Evolutionary conservation across 2,113 vertebrate species (phyloP).

Genomic region (Leucosticte australis): DNA sequence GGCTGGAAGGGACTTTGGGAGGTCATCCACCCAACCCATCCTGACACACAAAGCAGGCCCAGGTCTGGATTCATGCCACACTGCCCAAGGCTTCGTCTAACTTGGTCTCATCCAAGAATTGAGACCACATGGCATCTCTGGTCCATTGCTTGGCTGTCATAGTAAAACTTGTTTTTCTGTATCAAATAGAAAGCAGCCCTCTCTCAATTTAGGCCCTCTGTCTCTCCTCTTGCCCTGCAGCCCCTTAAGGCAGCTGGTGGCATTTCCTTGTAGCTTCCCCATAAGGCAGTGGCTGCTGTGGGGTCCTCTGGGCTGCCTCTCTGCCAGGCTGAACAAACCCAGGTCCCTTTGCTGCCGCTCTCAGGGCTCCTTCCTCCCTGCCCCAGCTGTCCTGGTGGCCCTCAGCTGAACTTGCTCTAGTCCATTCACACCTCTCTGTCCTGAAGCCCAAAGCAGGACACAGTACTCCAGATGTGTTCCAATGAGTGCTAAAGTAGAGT

Average conservation of each 20-base stretch:
- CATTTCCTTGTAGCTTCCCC: not conserved
- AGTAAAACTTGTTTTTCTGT: not conserved
- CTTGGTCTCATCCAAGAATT: not conserved
- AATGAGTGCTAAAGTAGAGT: not conserved
- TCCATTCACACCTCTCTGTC: not conserved
- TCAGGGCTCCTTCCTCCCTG: not conserved
- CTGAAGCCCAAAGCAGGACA: not conserved
- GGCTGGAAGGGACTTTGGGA: not conserved
- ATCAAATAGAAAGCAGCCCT: not conserved
- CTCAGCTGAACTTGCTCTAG: not conserved
- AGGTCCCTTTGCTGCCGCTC: not conserved
- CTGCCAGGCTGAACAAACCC: not conserved
- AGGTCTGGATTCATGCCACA: not conserved
- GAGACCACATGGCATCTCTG: fast-evolving
- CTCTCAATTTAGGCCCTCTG: not conserved
- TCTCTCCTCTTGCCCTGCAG: not conserved
- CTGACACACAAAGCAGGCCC: not conserved
- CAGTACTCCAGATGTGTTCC: not conserved
- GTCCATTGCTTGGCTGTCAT: not conserved
- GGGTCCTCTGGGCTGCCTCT: not conserved
- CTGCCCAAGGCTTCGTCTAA: not conserved
- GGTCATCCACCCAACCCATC: not conserved
- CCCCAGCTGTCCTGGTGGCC: not conserved
- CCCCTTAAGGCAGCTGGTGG: not conserved
- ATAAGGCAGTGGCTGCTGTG: not conserved